Conservation (phyloP, 2,797 vertebrate genomes). For the Streptopelia turtur region DNA sequence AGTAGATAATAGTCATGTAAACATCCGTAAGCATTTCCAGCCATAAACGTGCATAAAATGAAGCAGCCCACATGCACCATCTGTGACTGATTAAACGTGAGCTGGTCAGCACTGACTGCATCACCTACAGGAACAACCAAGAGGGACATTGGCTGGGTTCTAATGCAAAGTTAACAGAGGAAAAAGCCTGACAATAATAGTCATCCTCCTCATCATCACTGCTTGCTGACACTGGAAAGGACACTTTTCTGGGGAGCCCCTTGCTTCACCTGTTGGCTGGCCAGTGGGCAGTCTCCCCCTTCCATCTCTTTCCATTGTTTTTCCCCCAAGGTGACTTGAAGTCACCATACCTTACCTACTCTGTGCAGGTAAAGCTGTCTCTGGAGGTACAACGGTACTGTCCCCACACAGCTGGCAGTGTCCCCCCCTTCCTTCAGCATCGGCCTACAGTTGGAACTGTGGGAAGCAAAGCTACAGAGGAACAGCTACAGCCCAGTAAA, state of each 20-base stretch:
- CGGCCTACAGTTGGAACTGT: fast-evolving
- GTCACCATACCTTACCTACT: too few relatives aligned
- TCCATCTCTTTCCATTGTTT: background rate
- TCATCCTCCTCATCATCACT: background rate
- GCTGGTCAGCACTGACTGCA: background rate
- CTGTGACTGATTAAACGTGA: background rate
- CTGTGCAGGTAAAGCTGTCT: background rate
- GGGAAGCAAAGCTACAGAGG: background rate
- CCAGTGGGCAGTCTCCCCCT: background rate
- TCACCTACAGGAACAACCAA: background rate
- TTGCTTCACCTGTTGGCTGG: background rate
- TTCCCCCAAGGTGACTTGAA: background rate
- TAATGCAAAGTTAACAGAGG: background rate
- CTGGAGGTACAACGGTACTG: background rate
- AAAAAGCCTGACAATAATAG: background rate
- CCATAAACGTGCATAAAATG: background rate
- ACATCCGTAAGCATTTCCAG: background rate
- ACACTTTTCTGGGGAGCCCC: background rate
- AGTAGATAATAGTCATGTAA: background rate
- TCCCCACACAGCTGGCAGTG: background rate
- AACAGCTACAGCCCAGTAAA: background rate
- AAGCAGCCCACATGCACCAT: background rate
- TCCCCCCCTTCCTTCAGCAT: background rate
- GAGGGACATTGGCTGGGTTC: background rate
- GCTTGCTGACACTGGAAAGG: background rate